Conservation (phyloP, 2,888 invertebrate genomes). For the Hirtodrosophila histrioides region DNA sequence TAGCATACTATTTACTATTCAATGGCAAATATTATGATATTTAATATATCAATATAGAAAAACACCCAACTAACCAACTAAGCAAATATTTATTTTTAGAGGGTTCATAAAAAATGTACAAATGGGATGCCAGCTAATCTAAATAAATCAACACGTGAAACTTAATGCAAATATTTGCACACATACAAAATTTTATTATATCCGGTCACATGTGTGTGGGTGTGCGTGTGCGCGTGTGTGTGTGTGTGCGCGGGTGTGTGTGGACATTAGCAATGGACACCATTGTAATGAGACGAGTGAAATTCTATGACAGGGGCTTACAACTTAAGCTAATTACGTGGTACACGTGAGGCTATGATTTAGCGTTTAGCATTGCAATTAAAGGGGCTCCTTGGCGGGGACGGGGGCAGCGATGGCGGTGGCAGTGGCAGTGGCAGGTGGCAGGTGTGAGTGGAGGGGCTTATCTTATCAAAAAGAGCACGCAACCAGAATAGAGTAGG, state of each 20-base stretch:
- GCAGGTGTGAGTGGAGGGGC: slow-evolving; percentile 26
- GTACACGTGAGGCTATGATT: slow-evolving; percentile 75
- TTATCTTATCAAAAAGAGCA: slow-evolving; percentile 72
- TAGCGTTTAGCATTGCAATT: slow-evolving; percentile 77
- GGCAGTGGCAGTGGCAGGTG: no score
- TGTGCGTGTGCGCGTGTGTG: not conserved
- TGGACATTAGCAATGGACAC: slow-evolving; percentile 45
- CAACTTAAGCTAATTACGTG: slow-evolving; percentile 80
- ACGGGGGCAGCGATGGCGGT: not conserved
- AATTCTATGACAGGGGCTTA: slow-evolving; percentile 65
- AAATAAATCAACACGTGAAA: slow-evolving; percentile 24
- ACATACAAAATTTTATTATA: not conserved
- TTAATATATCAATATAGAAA: slow-evolving; percentile 13
- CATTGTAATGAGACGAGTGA: slow-evolving; percentile 51
- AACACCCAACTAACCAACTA: not conserved
- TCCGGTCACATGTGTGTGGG: not conserved
- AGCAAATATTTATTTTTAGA: slow-evolving; percentile 4
- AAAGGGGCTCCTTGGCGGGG: slow-evolving; percentile 44
- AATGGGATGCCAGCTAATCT: not conserved
- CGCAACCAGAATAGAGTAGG: slow-evolving; percentile 62
- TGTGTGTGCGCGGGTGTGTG: slow-evolving; percentile 4
- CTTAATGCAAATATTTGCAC: slow-evolving; percentile 21
- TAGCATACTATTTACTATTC: not conserved
- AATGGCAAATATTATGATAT: slow-evolving; percentile 6
- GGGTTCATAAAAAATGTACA: slow-evolving; percentile 9